Conservation (phyloP, 2,113 vertebrate genomes). For the Corydoras maculifer region DNA sequence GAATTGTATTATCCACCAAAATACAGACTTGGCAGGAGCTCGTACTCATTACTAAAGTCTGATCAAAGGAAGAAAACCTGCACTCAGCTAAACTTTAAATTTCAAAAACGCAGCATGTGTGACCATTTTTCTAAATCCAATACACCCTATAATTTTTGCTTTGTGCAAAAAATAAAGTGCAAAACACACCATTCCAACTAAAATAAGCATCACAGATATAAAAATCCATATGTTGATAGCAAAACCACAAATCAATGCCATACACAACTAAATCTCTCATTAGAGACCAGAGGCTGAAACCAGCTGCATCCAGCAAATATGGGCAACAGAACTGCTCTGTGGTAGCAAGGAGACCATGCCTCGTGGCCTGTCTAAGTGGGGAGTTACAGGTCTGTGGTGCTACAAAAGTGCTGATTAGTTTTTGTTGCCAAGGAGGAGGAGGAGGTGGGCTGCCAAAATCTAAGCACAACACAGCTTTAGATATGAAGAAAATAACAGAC, state of each 20-base stretch:
- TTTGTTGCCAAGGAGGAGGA: slow-evolving; percentile 40
- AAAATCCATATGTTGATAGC: slow-evolving; percentile 4
- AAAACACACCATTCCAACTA: no score
- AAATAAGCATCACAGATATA: no score
- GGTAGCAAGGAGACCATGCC: slow-evolving; percentile 52
- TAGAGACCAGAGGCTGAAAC: slow-evolving; percentile 62
- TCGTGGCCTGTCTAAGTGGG: slow-evolving; percentile 57
- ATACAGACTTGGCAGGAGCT: no score
- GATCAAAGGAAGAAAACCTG: no score
- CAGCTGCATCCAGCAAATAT: slow-evolving; percentile 57
- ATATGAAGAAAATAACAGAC: no score
- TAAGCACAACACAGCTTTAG: slow-evolving; percentile 9
- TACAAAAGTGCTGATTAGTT: slow-evolving; percentile 54
- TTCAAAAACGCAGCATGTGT: no score
- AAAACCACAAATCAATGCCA: slow-evolving; percentile 61
- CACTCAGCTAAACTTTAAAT: no score
- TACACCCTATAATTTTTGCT: no score
- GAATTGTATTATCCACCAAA: no score
- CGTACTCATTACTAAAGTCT: no score
- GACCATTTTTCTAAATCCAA: no score
- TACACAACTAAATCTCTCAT: slow-evolving; percentile 62
- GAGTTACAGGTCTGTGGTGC: slow-evolving; percentile 52
- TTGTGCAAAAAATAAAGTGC: no score
- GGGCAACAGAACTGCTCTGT: slow-evolving; percentile 61
- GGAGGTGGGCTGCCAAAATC: slow-evolving; percentile 49